Evolutionary conservation across 53 echinoderm and acorn worm species (phyloP), one percentile per base, ranked within the genome.

Genomic region (Stichopus horrens): DNA sequence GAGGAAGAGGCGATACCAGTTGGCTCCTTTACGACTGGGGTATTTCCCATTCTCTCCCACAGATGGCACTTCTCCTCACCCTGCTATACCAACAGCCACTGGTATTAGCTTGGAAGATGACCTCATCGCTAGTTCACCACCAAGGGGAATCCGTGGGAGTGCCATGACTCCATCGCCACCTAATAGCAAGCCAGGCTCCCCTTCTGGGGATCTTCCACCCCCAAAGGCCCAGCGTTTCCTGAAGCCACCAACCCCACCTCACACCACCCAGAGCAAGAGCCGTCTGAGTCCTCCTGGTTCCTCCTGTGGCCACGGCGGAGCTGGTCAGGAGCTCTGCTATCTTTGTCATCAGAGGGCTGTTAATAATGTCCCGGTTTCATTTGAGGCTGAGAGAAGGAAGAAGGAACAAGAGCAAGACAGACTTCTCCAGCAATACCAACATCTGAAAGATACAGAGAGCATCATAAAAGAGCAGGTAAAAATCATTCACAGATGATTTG

Each of bases 331-430:
- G 58, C 92, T 97, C 60, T 97, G 98, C 81, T 97, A 97, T 71
- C 88, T 97, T 37, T 97, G 98, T 87, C 98, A 97, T 77, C 98
- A 97, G 88, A 94, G 98, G 76, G 94, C 93, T 7, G 93, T 92
- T 18, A 90, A 93, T 87, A 97, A 97, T 74, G 92, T 97, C 5
- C 98, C 98, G 1, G 94, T 97, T 0, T 95, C 94, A 8, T 97
- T 97, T 83, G 95, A 94, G 37, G 88, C 88, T 3, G 98, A 97
- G 82, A 75, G 94, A 52, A 89, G 89, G 57, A 86, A 94, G 52
- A 97, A 95, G 82, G 98, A 97, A 16, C 95, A 95, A 82, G 98
- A 97, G 74, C 95, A 97, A 71, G 98, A 97, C 84, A 88, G 98
- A 5, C 81, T 97, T 19, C 74, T 97, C 18, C 98, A 95, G 77